A percentile compares a stretch with the other conserved stretches of the same genome.
Conservation (phyloP, 2,797 vertebrate species). For the Taeniopygia guttata region DNA sequence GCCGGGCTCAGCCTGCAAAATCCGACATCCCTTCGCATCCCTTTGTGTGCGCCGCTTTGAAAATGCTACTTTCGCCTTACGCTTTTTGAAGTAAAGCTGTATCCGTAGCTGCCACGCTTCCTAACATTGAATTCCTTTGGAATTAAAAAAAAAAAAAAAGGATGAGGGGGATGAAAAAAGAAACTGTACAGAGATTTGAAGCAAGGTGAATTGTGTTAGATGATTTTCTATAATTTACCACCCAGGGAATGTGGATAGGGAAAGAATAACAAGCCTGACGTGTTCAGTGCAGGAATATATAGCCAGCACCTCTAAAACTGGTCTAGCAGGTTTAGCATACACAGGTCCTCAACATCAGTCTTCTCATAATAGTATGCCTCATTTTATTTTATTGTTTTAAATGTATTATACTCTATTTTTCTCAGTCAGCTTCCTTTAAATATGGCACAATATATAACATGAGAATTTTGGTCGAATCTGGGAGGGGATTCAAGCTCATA, state of each 20-base stretch:
- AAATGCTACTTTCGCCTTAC: not conserved
- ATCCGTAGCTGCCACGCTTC: not conserved
- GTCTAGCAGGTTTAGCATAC: fast-evolving
- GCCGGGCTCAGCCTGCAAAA: not conserved
- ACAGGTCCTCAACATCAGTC: not conserved
- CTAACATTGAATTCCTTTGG: constrained; percentile 14
- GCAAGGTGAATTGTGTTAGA: not conserved
- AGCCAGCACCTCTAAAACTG: not conserved
- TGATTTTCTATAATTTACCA: not conserved
- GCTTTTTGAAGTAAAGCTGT: constrained; percentile 10
- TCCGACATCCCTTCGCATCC: not conserved
- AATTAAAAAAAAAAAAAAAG: not conserved
- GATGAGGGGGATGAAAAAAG: not conserved
- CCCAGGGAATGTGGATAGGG: not conserved
- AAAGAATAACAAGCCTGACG: not conserved
- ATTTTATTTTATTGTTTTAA: not conserved
- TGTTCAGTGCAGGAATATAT: not conserved
- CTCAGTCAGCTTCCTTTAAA: not conserved
- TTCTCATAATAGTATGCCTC: not conserved
- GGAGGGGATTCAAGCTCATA: not conserved
- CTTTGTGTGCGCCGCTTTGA: constrained; percentile 34
- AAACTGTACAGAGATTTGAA: not conserved
- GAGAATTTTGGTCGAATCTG: not conserved
- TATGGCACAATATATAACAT: not conserved
- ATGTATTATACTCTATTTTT: not conserved